Percentiles rank a stretch among this genome's conserved stretches.
Conservation (phyloP, 2,113 vertebrate genomes). For the Rutilus rutilus region DNA sequence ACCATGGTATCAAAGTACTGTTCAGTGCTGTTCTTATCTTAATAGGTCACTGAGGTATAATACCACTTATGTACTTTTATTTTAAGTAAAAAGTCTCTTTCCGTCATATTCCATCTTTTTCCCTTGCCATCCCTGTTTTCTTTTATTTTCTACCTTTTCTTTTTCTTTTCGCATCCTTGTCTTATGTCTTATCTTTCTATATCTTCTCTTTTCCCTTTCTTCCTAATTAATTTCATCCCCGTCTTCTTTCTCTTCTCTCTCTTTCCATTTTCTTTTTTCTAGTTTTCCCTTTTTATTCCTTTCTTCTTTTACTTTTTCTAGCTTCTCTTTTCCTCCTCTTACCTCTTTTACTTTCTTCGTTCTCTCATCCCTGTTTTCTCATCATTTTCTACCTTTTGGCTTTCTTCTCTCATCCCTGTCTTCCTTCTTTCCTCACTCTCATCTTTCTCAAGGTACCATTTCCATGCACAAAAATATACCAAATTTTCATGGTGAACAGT, state of each 20-base stretch:
- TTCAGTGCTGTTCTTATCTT: background rate
- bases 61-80: background rate
- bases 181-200: background rate
- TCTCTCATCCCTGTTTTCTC: background rate
- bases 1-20: background rate
- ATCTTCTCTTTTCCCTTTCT: constrained; percentile 3
- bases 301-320: background rate
- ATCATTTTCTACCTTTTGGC: background rate
- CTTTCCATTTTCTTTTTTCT: background rate
- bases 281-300: background rate
- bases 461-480: background rate
- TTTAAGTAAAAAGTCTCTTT: background rate
- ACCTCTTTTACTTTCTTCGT: background rate
- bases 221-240: background rate
- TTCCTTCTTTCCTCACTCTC: background rate
- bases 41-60: background rate
- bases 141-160: background rate
- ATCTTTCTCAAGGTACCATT: background rate
- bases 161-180: background rate
- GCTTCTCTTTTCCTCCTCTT: background rate
- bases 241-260: background rate
- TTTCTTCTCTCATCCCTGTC: background rate
- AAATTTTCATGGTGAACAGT: background rate
- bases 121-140: background rate
- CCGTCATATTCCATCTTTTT: background rate